Base-by-base conservation (phyloP, 2,113 vertebrate species). In the Numida meleagris region DNA sequence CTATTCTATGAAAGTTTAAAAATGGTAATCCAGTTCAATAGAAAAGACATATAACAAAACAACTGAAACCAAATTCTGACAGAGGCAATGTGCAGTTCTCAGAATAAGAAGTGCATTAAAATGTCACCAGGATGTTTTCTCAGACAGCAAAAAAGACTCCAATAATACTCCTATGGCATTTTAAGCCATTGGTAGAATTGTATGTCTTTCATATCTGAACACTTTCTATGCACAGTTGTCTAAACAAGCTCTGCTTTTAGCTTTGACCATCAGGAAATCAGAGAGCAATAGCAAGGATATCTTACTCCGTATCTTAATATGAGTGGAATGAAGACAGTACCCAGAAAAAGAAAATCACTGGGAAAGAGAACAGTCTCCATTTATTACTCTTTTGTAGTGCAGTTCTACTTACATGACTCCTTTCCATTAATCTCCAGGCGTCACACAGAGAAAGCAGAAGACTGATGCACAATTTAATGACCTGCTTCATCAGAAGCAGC, bases 391-490 rank as follows among this genome's bases (percentile, higher is more conserved):
- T 89, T 89, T 67, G 67, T 40, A 82, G 59, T 48, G 45, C 46
- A 59, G 38, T 62, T 79, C 48, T 82, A 67, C 45, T 70, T 76
- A 46, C 33, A 73, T 4, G 3, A 40, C 40, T 93, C 43, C 74
- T 86, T 79, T 45, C 79, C 71, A 78, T 65, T 88, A 65, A 86
- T 88, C 74, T 93, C 67, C 73, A 92, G 50, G 13, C n/a, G 63
- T 72, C 34, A 42, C 43, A 33, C 33, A n/a, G 33, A 31, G 33
- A 50, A 88, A 83, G 48, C n/a, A 63, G 46, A 19, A 21, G 55
- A 61, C 33, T 45, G 67, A 87, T 63, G 50, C 25, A 72, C 36
- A 73, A 50, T 76, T 78, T 88, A 76, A 88, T 76, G 70, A 73
- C 31, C 25, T 82, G 40, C 21, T 92, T 89, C 71, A 48, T 18